These are phyloP conservation scores for Drosophila tristis DNA, from an alignment of 1,140 invertebrate genomes.

Conservation along the genomic window DNA sequence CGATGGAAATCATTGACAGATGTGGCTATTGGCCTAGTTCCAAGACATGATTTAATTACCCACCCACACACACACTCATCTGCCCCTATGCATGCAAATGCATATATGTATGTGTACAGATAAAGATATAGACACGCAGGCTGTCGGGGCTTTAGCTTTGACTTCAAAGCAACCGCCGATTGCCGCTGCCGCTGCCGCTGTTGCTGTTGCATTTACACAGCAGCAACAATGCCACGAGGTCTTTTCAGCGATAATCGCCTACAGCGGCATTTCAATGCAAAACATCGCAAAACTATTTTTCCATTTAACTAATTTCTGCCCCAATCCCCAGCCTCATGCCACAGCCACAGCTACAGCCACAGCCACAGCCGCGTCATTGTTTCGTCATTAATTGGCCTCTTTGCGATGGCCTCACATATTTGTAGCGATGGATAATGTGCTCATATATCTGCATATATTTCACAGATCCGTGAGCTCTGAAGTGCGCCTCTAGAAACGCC, in stretches of 20 bases:
- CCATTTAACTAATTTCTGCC: constrained; percentile 78
- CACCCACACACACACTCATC: constrained; percentile 20
- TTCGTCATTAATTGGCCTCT: constrained; percentile 72
- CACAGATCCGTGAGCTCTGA: constrained; percentile 8
- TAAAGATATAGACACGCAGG: constrained; percentile 48
- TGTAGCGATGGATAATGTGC: constrained; percentile 12
- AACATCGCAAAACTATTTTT: constrained; percentile 78
- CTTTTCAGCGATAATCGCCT: constrained; percentile 71
- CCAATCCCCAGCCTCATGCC: no score
- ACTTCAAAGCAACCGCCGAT: constrained; percentile 66
- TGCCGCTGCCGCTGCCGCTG: not conserved
- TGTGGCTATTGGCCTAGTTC: constrained; percentile 40
- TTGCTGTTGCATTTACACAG: constrained; percentile 54
- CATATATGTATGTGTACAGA: not conserved
- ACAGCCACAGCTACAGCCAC: no score
- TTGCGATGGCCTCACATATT: constrained; percentile 42
- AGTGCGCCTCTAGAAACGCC: not conserved
- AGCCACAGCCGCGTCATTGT: constrained; percentile 44
- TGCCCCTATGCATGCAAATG: constrained; percentile 13
- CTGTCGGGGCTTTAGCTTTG: constrained; percentile 31
- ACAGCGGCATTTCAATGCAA: constrained; percentile 75
- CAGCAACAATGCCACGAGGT: constrained; percentile 72
- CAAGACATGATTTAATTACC: constrained; percentile 32
- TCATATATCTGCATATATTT: constrained; percentile 28
- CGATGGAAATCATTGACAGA: constrained; percentile 16